Evolutionary conservation across 1,140 invertebrate genomes (phyloP), one percentile per base, ranked within the genome.

Genomic region (Caenorhabditis remanei): DNA sequence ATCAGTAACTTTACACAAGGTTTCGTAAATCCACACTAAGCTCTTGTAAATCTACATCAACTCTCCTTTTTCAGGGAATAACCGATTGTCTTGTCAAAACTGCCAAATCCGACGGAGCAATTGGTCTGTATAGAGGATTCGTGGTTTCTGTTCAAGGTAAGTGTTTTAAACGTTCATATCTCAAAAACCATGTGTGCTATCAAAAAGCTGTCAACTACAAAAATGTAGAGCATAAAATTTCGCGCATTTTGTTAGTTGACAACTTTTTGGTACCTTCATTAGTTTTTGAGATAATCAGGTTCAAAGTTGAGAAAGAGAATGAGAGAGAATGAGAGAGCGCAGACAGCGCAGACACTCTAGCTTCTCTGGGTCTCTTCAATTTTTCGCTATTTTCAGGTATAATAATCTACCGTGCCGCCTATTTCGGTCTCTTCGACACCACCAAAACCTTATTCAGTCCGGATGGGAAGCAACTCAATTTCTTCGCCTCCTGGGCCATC

Each of bases 401-500:
- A 71, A 93, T 93, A 89, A 93, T 93, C 87, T 93, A 93, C 88
- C 92, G 93, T 58, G 93, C 92, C 13, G 92, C 93, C 32, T 32
- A 32, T 32, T 32, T 32, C 32, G 32, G 32, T 32, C n/a, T 93
- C 93, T 93, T 93, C 89, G 93, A 93, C 89, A 93, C 93, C 32
- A 89, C 90, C 19, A 93, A 93, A 88, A 86, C 86, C 21, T 61
- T 93, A 21, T 88, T 93, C 46, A 79, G 89, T 13, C n/a, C 86
- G 0, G 93, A 92, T 21, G 92, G 89, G 32, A 32, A 32, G 32
- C 32, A 32, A 32, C 32, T 32, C 32, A 32, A 32, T 2, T 32
- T 32, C 16, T 92, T 93, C 85, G 87, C 90, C 16, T 92, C 92
- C 13, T 93, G 92, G 90, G 90, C 63, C 32, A 92, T 93, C 88